Evolutionary conservation across 1,140 invertebrate species (phyloP).

Genomic region (Oreohelix idahoensis): DNA sequence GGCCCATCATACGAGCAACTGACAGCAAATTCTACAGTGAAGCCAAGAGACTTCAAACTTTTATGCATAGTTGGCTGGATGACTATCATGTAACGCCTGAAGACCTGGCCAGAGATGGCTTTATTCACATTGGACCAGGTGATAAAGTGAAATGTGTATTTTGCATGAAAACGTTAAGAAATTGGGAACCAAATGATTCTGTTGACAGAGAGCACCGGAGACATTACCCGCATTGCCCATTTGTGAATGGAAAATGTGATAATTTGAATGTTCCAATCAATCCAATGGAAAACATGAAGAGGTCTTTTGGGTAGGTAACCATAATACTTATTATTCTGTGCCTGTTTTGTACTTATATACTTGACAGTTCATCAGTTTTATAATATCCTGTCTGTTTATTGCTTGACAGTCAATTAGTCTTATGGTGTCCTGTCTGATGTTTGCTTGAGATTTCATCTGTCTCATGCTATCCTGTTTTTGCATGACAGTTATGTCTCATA

Average conservation of each 20-base stretch:
- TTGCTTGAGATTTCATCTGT: too few species aligned
- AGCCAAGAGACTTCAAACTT: neutral
- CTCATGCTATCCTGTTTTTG: too few species aligned
- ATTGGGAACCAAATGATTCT: slow-evolving; percentile 82
- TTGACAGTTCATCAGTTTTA: too few species aligned
- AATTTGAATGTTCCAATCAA: slow-evolving; percentile 11
- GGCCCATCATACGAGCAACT: neutral
- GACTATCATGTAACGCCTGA: slow-evolving; percentile 77
- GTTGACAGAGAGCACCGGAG: slow-evolving; percentile 84
- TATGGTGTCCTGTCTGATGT: too few species aligned
- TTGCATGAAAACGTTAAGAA: slow-evolving; percentile 81
- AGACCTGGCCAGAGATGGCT: slow-evolving; percentile 85
- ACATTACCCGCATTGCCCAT: slow-evolving; percentile 69
- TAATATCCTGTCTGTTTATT: too few species aligned
- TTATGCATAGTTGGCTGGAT: neutral
- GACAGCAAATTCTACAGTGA: neutral
- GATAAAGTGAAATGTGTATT: slow-evolving; percentile 87
- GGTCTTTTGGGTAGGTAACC: neutral
- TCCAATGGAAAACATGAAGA: slow-evolving; percentile 4
- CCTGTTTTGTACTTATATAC: too few species aligned
- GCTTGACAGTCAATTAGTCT: too few species aligned
- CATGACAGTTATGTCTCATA: too few species aligned
- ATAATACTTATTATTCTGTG: neutral
- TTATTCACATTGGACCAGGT: slow-evolving; percentile 82
- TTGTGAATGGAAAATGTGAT: neutral